Percentiles rank a stretch among this genome's conserved stretches.
Evolutionary conservation across 2,113 vertebrate species (phyloP).

Genomic region (Anhinga anhinga): DNA sequence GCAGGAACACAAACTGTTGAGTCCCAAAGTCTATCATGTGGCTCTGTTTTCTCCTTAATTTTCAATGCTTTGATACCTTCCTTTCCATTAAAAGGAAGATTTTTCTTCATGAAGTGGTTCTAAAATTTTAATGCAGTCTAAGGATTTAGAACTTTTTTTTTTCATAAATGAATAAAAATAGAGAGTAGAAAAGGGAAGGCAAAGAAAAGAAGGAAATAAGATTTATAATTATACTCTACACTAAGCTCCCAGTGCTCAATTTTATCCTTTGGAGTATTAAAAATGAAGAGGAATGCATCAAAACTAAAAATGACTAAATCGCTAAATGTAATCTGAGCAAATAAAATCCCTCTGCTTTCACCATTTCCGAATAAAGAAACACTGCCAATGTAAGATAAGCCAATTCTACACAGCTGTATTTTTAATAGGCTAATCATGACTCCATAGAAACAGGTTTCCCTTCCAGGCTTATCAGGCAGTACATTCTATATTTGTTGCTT

Average conservation of each 20-base stretch:
- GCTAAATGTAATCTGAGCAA: constrained; percentile 30
- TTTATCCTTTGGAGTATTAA: not conserved
- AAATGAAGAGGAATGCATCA: constrained; percentile 32
- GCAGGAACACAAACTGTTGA: not conserved
- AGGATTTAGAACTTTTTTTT: not conserved
- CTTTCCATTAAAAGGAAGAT: not conserved
- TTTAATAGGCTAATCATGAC: constrained; percentile 48
- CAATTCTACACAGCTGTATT: constrained; percentile 34
- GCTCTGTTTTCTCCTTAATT: not conserved
- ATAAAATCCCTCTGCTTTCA: constrained; percentile 33
- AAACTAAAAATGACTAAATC: constrained; percentile 50
- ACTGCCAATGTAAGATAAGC: constrained; percentile 56
- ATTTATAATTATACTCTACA: not conserved
- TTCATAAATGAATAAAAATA: not conserved
- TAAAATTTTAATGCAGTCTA: not conserved
- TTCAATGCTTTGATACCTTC: not conserved
- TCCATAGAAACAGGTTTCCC: constrained; percentile 56
- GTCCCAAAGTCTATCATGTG: not conserved
- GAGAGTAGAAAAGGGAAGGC: not conserved
- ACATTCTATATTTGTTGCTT: constrained; percentile 44
- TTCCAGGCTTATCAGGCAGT: constrained; percentile 54
- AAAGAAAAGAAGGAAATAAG: not conserved
- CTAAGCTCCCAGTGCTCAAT: not conserved
- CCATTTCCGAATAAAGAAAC: constrained; percentile 9
- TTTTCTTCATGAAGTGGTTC: not conserved